Conservation (phyloP, 2,888 invertebrate species). For the Cepaea hortensis region DNA sequence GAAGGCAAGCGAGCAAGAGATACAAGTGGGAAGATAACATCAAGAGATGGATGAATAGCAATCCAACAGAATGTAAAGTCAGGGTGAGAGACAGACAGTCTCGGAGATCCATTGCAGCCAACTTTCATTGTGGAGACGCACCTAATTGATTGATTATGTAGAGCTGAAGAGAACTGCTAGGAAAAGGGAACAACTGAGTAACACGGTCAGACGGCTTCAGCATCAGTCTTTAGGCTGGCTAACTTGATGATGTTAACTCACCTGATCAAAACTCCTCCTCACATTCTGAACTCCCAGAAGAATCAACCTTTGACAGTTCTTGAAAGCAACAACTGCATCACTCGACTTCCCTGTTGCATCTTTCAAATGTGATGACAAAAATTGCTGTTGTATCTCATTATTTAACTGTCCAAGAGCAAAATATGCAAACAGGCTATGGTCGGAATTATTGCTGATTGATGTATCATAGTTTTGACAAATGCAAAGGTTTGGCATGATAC, state of each 20-base stretch:
- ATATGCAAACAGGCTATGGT: conserved; percentile 59
- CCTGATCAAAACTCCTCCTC: conserved; percentile 50
- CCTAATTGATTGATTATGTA: too few relatives aligned
- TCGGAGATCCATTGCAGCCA: too few relatives aligned
- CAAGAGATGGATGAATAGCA: too few relatives aligned
- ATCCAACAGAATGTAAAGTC: too few relatives aligned
- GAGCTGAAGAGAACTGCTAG: too few relatives aligned
- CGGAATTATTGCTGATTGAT: conserved; percentile 48
- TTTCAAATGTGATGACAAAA: conserved; percentile 31
- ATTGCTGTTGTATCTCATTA: conserved; percentile 61
- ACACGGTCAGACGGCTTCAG: too few relatives aligned
- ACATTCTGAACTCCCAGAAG: conserved; percentile 57
- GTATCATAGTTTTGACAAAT: conserved; percentile 65
- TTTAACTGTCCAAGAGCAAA: conserved; percentile 64
- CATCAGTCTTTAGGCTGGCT: background rate
- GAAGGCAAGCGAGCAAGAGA: too few relatives aligned
- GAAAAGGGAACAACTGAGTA: too few relatives aligned
- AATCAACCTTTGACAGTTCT: conserved; percentile 57
- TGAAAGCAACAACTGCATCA: conserved; percentile 51
- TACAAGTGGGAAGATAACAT: too few relatives aligned
- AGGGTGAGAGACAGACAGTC: too few relatives aligned
- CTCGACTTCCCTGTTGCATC: background rate
- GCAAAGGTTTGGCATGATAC: conserved; percentile 64
- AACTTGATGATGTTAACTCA: conserved; percentile 6
- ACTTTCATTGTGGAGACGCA: too few relatives aligned